Evolutionary conservation across 1,140 invertebrate genomes (phyloP), one percentile per base, ranked within the genome.

Genomic region (Laodelphax striatellus): DNA sequence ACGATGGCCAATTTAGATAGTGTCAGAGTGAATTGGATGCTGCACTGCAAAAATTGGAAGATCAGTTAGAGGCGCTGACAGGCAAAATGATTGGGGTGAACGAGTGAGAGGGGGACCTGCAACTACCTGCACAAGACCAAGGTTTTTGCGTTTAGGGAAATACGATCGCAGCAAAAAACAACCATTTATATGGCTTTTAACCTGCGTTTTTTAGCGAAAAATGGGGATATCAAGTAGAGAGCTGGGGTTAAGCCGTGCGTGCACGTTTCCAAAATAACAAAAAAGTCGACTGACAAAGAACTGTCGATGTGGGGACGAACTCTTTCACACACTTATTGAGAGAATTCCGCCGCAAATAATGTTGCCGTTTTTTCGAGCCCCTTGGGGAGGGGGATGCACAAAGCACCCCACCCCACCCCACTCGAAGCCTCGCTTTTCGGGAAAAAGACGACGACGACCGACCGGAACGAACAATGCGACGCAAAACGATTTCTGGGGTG

Each of bases 141-240:
- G 34, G 34, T 38, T 38, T 38, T 38, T 38, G 34, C 34, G 34
- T 38, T 38, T 38, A 38, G 34, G 34, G 34, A 38, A 38, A 38
- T 38, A 38, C 34, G 34, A 34, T 22, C 52, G 34, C 10, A 31
- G 34, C 34, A 60, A 54, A 60, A 60, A 60, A 60, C 44, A 44
- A 63, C 58, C 64, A 60, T 65, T 65, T 65, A 62, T 63, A 65
- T 65, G 62, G 62, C 64, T 65, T 65, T 65, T 65, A 65, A 65
- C 64, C 64, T 61, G 54, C 52, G 28, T 52, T 60, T 59, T 63
- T 60, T 58, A 55, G 43, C 55, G 22, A 53, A 58, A 63, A 63
- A 63, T 63, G 38, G 57, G 57, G 53, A 59, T 38, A 63, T 60
- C 46, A 63, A 63, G 58, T 61, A 38, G 55, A 38, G 55, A 61